Percentiles rank a stretch among this genome's conserved stretches.
These are phyloP conservation scores for Limnodromus scolopaceus DNA, from an alignment of 2,797 vertebrate genomes.

Conservation along the genomic window DNA sequence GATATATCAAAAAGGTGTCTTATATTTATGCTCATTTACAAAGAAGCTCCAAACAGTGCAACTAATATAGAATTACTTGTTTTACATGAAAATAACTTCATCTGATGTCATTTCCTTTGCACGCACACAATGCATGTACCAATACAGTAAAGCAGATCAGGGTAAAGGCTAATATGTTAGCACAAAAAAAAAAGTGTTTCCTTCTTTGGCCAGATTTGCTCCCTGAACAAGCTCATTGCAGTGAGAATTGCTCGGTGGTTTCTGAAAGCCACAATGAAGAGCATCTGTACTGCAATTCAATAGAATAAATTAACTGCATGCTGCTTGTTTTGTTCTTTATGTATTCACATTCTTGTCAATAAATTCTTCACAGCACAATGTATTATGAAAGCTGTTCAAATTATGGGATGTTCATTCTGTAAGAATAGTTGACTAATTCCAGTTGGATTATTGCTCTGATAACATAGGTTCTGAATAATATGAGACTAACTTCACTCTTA, in stretches of 20 bases:
- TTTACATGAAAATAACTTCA: not conserved
- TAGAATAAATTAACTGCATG: not conserved
- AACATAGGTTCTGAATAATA: not conserved
- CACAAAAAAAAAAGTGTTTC: not conserved
- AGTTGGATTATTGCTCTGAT: not conserved
- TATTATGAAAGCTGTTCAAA: not conserved
- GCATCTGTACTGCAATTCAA: not conserved
- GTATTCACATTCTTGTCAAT: not conserved
- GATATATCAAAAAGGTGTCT: not conserved
- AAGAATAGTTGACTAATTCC: not conserved
- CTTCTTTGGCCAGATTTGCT: not conserved
- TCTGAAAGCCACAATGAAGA: not conserved
- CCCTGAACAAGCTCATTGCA: not conserved
- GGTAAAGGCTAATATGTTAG: not conserved
- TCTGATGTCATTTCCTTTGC: not conserved
- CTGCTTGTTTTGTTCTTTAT: not conserved
- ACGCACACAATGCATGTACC: rapidly evolving
- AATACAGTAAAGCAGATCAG: not conserved
- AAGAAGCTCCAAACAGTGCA: not conserved
- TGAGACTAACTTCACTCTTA: not conserved
- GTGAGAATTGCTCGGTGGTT: not conserved
- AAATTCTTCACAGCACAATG: not conserved
- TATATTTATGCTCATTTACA: not conserved
- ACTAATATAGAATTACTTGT: not conserved
- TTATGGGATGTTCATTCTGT: not conserved